Conservation (phyloP, 2,888 invertebrate species). For the Pinctada fucata region DNA sequence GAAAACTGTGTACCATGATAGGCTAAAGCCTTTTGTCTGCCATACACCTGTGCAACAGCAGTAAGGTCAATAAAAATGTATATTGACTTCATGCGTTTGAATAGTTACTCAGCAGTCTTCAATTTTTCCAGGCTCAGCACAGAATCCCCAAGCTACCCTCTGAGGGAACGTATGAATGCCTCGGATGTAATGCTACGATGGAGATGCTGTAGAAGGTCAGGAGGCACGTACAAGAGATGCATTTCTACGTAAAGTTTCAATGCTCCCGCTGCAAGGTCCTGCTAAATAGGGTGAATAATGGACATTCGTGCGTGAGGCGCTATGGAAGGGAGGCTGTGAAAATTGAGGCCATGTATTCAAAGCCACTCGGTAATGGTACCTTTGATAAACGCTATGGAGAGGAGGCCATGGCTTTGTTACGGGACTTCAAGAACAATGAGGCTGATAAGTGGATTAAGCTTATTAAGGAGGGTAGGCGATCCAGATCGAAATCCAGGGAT, state of each 20-base stretch:
- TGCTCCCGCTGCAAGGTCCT: background rate
- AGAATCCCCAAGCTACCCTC: background rate
- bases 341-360: background rate
- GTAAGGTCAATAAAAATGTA: background rate
- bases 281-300: background rate
- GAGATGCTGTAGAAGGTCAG: background rate
- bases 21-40: conserved; percentile 6
- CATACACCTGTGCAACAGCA: background rate
- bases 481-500: background rate
- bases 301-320: background rate
- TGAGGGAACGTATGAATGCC: background rate
- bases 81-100: background rate
- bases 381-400: background rate
- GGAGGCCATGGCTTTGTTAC: background rate
- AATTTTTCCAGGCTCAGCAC: background rate
- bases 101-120: background rate
- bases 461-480: background rate
- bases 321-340: background rate
- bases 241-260: background rate
- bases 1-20: conserved; percentile 26
- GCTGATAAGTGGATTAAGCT: background rate
- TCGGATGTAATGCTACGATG: background rate
- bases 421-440: background rate
- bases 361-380: background rate
- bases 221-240: background rate